Evolutionary conservation across 2,113 vertebrate genomes (phyloP), one percentile per base, ranked within the genome.

Genomic region (Paedocypris sp.): DNA sequence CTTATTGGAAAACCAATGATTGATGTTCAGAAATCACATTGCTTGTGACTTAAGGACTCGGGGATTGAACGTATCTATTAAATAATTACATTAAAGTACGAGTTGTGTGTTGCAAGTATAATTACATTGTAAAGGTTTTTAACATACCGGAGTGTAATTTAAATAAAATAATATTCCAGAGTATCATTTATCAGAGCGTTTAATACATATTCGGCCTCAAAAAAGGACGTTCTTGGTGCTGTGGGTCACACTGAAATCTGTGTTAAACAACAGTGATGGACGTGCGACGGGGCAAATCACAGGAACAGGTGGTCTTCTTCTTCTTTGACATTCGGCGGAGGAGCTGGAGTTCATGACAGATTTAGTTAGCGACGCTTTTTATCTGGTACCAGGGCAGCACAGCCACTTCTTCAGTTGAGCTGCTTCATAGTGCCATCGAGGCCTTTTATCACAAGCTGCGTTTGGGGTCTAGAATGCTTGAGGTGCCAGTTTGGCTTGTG

Each of bases 251-350:
- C n/a, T n/a, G n/a, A n/a, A 64, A 66, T 66, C 62, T 59, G 63
- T 66, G 72, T 70, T 72, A 74, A 45, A 12, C 11, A 52, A 45
- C 47, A 62, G 61, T 72, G 64, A 74, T 54, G 42, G 62, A 50
- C 59, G 31, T 20, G 66, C 20, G 32, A 43, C 41, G 60, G 51
- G 45, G 51, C 68, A 62, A 53, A 35, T 68, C 51, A 59, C 45
- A 58, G 46, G 57, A 72, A 68, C 70, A 68, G 70, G 70, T 72
- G 70, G 66, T 66, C 53, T 13, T 61, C 56, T 61, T 66, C 53
- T 13, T 61, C 56, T 61, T 42, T 61, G 63, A 64, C 62, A 69
- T 49, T 3, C 1, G 38, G 16, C 29, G 8, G 26, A 41, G 57
- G 68, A 46, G 58, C 57, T 23, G 60, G 25, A 46, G 43, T 60